Base-by-base conservation (phyloP, 2,797 vertebrate species). In the Antennarius maculatus region DNA sequence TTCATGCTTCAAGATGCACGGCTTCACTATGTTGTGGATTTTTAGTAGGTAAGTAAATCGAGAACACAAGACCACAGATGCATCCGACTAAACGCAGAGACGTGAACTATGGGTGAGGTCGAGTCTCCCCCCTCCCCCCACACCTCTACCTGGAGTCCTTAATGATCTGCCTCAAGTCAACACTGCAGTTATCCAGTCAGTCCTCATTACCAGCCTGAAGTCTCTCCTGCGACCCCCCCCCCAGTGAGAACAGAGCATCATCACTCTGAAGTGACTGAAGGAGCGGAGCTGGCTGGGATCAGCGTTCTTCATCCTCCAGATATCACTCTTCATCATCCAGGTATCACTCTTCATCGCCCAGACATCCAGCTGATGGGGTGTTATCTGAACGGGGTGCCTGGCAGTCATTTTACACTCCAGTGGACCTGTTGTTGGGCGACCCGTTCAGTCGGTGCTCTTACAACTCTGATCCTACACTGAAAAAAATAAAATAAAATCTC, bases 391-490 rank as follows among this genome's bases (percentile, higher is more conserved):
- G 54, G 51, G 74, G 62, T 70, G 72, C 60, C 76, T 83, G 82
- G 76, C 79, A 77, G 74, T 61, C 67, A 80, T 71, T 80, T 74
- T 53, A 57, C 61, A 64, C 82, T 82, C 83, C 73, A 82, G 54
- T 78, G 79, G 65, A 65, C 34, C 54, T 2, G 1, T 74, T 82
- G 71, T 80, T 59, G 82, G 83, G 64, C 80, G 80, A 61, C 47
- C 31, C 39, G 54, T 77, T 87, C 82, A 83, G 79, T 74, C 18
- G 34, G 54, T 62, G 68, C 52, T 60, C 74, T 82, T 74, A 75
- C 64, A 77, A 75, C 78, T 82, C 75, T 83, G 71, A 84, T 80
- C 74, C 69, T 72, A 80, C 69, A 85, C 81, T 81, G 79, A 81
- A 67, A 78, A 52, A 66, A 76, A 84, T n/a, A n/a, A n/a, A n/a